Evolutionary conservation across 2,888 invertebrate species (phyloP), one percentile per base, ranked within the genome.

Genomic region (Ernsta delagoae): DNA sequence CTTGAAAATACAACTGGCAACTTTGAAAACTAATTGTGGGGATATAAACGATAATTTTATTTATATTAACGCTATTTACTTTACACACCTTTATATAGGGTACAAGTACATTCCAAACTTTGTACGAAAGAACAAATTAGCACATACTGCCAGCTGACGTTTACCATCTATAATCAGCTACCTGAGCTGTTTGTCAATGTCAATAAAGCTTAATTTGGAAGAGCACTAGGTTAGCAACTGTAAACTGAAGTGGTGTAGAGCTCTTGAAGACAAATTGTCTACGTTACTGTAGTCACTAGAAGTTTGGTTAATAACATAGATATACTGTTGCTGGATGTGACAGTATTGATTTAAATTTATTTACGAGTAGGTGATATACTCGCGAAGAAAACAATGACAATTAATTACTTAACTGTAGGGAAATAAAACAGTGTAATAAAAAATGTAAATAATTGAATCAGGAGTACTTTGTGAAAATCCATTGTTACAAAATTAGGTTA

Each of bases 251-350:
- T 53, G 39, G 59, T 45, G 39, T 39, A 12, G 65, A 41, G 34
- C 59, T 41, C 50, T 53, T 48, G 7, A 53, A 60, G 65, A 59
- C 59, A 66, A 66, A 66, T 66, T 59, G 65, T 66, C 48, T 59
- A 59, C 59, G 59, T 66, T 66, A 66, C 53, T 39, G 53, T 31
- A 56, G 64, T 48, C 59, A 31, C 59, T 31, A 41, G 53, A 59
- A 66, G 53, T 66, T 66, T 43, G 50, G 65, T 65, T 59, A 59
- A 24, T 6, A 16, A 48, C 65, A 16, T 16, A 31, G 39, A 65
- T 59, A 65, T 6, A 5, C 6, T 11, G 36, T 24, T 3, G 16
- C 59, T 59, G 11, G 59, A 45, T 45, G 45, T n/a, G n/a, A n/a
- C 11, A 1, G 0, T 45, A n/a, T 11, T 45, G 4, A 5, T 43